Evolutionary conservation across 2,113 vertebrate species (phyloP).

Genomic region (Corapipo altera): DNA sequence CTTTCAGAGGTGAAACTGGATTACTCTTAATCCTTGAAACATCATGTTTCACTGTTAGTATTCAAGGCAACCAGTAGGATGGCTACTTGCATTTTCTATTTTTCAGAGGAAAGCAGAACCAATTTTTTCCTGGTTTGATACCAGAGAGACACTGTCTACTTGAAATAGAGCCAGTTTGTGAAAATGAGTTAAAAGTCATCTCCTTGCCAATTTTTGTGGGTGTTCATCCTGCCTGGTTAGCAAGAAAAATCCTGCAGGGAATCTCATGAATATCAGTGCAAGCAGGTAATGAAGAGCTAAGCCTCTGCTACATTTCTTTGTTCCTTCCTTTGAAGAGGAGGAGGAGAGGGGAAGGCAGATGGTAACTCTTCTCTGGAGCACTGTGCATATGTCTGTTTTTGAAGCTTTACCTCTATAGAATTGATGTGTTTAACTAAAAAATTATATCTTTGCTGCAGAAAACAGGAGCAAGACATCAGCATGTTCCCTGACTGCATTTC

Average conservation of each 20-base stretch:
- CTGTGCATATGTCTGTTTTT: slow-evolving; percentile 29
- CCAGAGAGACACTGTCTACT: slow-evolving; percentile 34
- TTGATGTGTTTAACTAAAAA: slow-evolving; percentile 33
- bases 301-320: slow-evolving; percentile 35
- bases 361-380: slow-evolving; percentile 21
- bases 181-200: slow-evolving; percentile 61
- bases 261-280: slow-evolving; percentile 53
- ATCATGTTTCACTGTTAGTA: not conserved
- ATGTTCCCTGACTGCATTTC: not conserved
- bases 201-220: slow-evolving; percentile 65
- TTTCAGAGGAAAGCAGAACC: not conserved
- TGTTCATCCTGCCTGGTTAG: slow-evolving; percentile 60
- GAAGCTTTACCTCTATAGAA: slow-evolving; percentile 39
- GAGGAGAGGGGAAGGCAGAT: slow-evolving; percentile 54
- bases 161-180: slow-evolving; percentile 53
- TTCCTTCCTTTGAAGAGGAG: slow-evolving; percentile 62
- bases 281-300: slow-evolving; percentile 63
- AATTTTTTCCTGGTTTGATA: slow-evolving; percentile 38
- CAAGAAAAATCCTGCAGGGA: slow-evolving; percentile 64
- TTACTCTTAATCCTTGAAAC: slow-evolving; percentile 8
- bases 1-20: not conserved
- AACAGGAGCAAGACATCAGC: slow-evolving; percentile 49
- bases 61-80: slow-evolving; percentile 19
- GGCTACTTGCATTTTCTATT: slow-evolving; percentile 33
- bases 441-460: slow-evolving; percentile 16